These are phyloP conservation scores for Nomada fucata DNA, from an alignment of 2,888 invertebrate species.

Conservation along the genomic window DNA sequence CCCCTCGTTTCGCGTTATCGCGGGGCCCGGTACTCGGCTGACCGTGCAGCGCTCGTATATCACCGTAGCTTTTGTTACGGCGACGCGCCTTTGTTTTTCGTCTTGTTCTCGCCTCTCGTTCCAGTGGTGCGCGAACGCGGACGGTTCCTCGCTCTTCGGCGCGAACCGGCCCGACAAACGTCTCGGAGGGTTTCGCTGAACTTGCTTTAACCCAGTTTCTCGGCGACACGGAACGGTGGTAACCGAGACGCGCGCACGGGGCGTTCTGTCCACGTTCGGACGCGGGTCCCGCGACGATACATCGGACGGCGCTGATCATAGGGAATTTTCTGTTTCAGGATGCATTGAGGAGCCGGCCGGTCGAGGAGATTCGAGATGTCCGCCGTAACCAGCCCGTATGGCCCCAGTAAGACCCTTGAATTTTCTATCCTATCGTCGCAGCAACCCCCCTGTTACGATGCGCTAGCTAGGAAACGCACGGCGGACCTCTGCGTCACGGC, in stretches of 20 bases:
- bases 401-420: constrained; percentile 81
- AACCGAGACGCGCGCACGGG: constrained; percentile 11
- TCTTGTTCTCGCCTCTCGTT: constrained; percentile 70
- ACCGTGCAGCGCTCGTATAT: constrained; percentile 73
- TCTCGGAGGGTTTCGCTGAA: constrained; percentile 52
- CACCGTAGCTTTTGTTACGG: constrained; percentile 74
- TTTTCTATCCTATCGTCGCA: background rate
- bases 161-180: constrained; percentile 20
- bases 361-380: constrained; percentile 81
- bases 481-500: constrained; percentile 16
- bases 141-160: constrained; percentile 26
- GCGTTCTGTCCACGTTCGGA: constrained; percentile 33
- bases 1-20: constrained; percentile 68
- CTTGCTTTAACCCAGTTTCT: constrained; percentile 44
- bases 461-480: constrained; percentile 14
- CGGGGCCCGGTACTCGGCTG: constrained; percentile 51
- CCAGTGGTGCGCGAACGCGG: constrained; percentile 45
- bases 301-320: background rate
- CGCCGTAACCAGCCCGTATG: constrained; percentile 84
- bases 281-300: background rate
- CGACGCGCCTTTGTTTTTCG: constrained; percentile 76
- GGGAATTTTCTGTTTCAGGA: constrained; percentile 77
- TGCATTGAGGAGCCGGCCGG: constrained; percentile 79
- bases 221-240: constrained; percentile 31
- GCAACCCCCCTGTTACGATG: constrained; percentile 13